These are phyloP conservation scores for Aurelia aurita complex sp. Pacific DNA, from an alignment of 30 jellyfish, hydroid and myxozoan species.

Conservation along the genomic window DNA sequence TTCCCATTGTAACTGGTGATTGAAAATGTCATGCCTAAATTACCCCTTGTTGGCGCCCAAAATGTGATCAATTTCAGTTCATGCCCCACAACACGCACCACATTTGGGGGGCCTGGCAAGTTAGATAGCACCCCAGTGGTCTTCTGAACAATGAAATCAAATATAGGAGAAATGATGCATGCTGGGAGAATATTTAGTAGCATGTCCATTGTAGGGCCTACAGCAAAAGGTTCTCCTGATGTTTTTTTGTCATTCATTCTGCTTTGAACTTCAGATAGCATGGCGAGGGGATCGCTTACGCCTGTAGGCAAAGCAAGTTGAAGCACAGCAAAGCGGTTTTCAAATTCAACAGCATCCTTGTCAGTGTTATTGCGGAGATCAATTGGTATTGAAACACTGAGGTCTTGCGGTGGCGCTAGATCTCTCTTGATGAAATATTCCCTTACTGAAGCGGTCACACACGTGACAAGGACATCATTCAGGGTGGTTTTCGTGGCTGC, in stretches of 20 bases:
- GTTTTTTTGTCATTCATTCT: constrained; percentile 59
- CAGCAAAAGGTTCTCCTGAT: constrained; percentile 84
- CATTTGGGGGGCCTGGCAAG: constrained; percentile 78
- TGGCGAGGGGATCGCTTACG: constrained; percentile 44
- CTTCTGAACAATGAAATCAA: constrained; percentile 48
- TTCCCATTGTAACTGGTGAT: constrained; percentile 61
- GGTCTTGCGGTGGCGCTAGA: constrained; percentile 59
- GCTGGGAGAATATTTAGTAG: constrained; percentile 57
- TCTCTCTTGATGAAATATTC: constrained; percentile 60
- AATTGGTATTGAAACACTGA: constrained; percentile 74
- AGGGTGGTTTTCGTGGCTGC: constrained; percentile 69
- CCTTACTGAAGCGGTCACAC: constrained; percentile 70
- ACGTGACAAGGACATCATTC: constrained; percentile 86
- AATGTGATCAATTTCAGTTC: constrained; percentile 56
- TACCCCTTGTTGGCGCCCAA: constrained; percentile 91
- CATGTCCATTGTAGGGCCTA: constrained; percentile 65
- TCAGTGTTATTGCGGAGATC: constrained; percentile 76
- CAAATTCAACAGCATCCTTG: constrained; percentile 65
- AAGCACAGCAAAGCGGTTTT: constrained; percentile 74
- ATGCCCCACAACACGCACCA: constrained; percentile 51
- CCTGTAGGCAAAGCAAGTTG: constrained; percentile 61
- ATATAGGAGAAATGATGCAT: constrained; percentile 45
- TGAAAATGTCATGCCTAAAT: constrained; percentile 78
- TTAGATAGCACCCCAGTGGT: constrained; percentile 76
- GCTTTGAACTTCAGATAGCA: constrained; percentile 48